Evolutionary conservation across 2,888 invertebrate species (phyloP).

Genomic region (Cylloceria caligata): DNA sequence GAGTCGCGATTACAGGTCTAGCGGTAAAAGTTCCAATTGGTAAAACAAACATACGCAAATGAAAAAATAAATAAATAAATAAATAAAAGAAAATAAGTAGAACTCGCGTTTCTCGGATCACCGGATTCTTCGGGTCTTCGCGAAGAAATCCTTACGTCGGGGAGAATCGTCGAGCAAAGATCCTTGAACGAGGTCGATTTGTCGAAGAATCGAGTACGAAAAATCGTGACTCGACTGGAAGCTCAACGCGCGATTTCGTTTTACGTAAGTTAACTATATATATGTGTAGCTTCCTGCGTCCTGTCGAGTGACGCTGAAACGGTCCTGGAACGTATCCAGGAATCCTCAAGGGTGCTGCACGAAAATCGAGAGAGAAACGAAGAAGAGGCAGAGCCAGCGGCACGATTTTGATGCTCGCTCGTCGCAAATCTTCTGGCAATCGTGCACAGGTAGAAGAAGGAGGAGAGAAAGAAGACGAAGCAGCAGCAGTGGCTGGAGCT

Average conservation of each 20-base stretch:
- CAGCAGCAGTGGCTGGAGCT: neutral
- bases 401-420: slow-evolving; percentile 27
- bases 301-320: slow-evolving; percentile 2
- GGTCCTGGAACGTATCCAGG: slow-evolving; percentile 48
- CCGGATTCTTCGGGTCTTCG: neutral
- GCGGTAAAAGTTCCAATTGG: neutral
- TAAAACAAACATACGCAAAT: slow-evolving; percentile 31
- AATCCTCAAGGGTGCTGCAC: slow-evolving; percentile 42
- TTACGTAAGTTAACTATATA: slow-evolving; percentile 3
- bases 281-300: slow-evolving; percentile 17
- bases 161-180: slow-evolving; percentile 2
- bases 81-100: neutral
- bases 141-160: neutral
- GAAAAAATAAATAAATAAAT: slow-evolving; percentile 14
- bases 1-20: neutral
- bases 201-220: slow-evolving; percentile 52
- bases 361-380: neutral
- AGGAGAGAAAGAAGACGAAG: neutral
- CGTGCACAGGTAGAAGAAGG: slow-evolving; percentile 25
- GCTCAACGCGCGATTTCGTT: slow-evolving; percentile 13
- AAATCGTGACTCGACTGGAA: slow-evolving; percentile 53
- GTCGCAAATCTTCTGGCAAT: slow-evolving; percentile 28
- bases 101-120: slow-evolving; percentile 26
- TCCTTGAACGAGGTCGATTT: slow-evolving; percentile 53
- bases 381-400: slow-evolving; percentile 10